Percentiles rank a stretch among this genome's conserved stretches.
Conservation (phyloP, 2,797 vertebrate genomes). For the Leuciscus waleckii region DNA sequence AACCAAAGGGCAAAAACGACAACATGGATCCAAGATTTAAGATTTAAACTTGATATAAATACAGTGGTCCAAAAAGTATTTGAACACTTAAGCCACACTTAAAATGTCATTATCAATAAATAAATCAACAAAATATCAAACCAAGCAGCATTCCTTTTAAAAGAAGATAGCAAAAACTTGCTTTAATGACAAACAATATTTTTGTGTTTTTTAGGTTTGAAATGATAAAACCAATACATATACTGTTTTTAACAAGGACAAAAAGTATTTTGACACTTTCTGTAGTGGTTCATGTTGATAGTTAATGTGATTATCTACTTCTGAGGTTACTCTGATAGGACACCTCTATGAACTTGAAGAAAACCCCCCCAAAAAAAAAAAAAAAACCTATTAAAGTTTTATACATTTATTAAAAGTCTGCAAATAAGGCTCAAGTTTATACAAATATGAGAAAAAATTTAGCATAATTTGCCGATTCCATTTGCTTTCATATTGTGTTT, state of each 20-base stretch:
- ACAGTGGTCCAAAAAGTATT: neutral
- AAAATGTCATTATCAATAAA: neutral
- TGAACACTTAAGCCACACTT: neutral
- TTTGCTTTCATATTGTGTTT: neutral
- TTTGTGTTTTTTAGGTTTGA: neutral
- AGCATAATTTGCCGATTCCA: neutral
- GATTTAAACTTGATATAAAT: neutral
- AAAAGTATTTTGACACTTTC: neutral
- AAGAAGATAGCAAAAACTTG: neutral
- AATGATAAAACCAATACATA: neutral
- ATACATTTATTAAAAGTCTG: neutral
- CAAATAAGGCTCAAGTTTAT: neutral
- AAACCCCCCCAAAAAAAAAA: neutral
- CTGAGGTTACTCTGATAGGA: too few relatives aligned
- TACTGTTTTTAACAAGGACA: neutral
- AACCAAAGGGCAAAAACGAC: neutral
- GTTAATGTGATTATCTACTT: neutral
- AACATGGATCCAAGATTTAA: slow-evolving; percentile 4
- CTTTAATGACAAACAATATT: too few relatives aligned
- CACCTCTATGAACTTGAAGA: neutral
- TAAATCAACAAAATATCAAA: neutral
- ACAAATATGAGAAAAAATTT: neutral
- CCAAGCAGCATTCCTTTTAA: neutral
- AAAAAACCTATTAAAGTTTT: too few relatives aligned
- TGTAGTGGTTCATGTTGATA: neutral